These are phyloP conservation scores for Hecatera dysodea DNA, from an alignment of 2,888 invertebrate species.

Conservation along the genomic window DNA sequence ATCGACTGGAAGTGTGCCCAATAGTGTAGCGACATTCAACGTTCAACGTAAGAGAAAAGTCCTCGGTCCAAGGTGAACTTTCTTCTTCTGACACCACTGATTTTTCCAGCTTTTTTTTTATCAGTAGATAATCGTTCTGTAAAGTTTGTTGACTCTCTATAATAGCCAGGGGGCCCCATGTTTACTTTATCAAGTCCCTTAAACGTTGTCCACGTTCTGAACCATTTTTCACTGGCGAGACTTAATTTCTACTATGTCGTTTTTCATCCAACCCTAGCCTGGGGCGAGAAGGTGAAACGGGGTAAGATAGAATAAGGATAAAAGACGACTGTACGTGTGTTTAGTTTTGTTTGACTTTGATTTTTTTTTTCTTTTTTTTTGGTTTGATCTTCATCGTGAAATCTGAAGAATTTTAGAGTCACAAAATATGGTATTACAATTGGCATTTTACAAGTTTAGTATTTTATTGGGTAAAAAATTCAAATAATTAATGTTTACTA, in stretches of 20 bases:
- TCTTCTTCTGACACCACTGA: no score
- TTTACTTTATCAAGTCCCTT: conserved; percentile 65
- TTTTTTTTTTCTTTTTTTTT: no score
- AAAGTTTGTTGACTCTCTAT: conserved; percentile 64
- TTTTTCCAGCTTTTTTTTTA: background rate
- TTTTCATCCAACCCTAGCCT: conserved; percentile 85
- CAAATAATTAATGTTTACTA: no score
- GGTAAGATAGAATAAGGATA: conserved; percentile 44
- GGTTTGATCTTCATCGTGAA: no score
- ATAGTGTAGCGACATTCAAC: no score
- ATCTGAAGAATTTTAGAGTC: no score
- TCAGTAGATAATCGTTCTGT: conserved; percentile 47
- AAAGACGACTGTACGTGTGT: rapidly evolving
- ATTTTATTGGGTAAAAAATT: no score
- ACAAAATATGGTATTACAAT: no score
- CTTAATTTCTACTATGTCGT: conserved; percentile 87
- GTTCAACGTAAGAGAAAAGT: no score
- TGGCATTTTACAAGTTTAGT: no score
- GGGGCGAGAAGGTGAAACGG: conserved; percentile 30
- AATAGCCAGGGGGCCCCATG: conserved; percentile 59
- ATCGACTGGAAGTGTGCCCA: no score
- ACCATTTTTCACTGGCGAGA: conserved; percentile 87
- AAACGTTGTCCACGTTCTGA: conserved; percentile 78
- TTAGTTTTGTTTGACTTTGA: background rate
- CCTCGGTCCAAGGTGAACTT: no score